Evolutionary conservation across 2,113 vertebrate species (phyloP).

Genomic region (Scolopax mira): DNA sequence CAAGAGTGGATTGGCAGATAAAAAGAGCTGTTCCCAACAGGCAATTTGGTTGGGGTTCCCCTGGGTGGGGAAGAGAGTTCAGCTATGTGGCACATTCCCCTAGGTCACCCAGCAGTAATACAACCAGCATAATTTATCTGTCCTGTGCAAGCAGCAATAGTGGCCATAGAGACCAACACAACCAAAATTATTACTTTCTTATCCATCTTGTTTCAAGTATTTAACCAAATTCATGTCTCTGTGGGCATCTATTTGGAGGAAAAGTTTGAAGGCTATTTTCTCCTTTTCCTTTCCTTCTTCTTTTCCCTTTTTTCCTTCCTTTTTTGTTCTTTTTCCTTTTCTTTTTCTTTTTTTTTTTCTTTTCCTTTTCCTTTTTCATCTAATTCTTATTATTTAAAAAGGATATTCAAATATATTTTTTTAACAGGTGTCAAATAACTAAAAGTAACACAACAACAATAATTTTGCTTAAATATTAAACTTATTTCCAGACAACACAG

Average conservation of each 20-base stretch:
- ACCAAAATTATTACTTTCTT: not conserved
- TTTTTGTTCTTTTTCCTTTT: too few relatives aligned
- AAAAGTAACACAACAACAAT: not conserved
- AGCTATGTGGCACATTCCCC: not conserved
- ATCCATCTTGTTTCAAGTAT: not conserved
- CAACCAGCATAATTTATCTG: not conserved
- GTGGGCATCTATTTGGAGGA: not conserved
- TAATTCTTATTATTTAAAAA: not conserved
- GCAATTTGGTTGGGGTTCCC: not conserved
- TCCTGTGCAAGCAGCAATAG: not conserved
- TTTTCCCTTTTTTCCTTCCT: not conserved
- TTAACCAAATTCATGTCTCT: not conserved
- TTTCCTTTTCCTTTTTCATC: accelerated
- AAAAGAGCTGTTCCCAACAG: not conserved
- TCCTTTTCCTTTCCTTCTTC: accelerated
- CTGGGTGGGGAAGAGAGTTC: not conserved
- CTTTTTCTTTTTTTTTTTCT: accelerated
- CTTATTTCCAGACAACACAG: not conserved
- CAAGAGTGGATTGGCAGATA: not conserved
- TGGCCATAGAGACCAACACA: not conserved
- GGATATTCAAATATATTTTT: not conserved
- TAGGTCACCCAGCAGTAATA: not conserved
- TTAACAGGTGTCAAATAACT: not conserved
- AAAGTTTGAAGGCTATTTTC: not conserved
- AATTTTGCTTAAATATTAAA: not conserved